Evolutionary conservation across 2,797 vertebrate genomes (phyloP).

Genomic region (Tokudaia tokunoshimensis): DNA sequence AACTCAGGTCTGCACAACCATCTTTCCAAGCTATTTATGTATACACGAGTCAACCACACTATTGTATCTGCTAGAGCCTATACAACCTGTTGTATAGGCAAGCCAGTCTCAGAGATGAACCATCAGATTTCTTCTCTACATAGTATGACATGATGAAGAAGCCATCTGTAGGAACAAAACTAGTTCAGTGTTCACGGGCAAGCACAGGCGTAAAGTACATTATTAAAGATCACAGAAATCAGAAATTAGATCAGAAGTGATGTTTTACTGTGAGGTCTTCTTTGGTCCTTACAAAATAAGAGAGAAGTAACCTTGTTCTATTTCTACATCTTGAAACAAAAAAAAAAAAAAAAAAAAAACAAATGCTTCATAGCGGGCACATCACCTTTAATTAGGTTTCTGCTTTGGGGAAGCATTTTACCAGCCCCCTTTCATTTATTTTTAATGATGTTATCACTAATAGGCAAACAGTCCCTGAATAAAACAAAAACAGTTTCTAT

Average conservation of each 20-base stretch:
- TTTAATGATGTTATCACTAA: conserved; percentile 84
- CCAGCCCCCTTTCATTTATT: conserved; percentile 84
- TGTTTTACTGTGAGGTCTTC: conserved; percentile 87
- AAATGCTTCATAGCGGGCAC: conserved; percentile 82
- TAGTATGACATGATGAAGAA: conserved; percentile 73
- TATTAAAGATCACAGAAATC: conserved; percentile 88
- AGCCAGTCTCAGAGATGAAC: conserved; percentile 73
- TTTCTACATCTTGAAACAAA: conserved; percentile 84
- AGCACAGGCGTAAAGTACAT: conserved; percentile 84
- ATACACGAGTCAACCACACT: conserved; percentile 21
- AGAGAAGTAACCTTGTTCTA: conserved; percentile 87
- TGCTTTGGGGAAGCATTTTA: conserved; percentile 84
- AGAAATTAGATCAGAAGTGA: conserved; percentile 88
- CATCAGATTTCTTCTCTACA: conserved; percentile 74
- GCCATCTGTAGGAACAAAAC: conserved; percentile 68
- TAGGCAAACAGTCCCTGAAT: conserved; percentile 83
- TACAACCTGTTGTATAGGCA: conserved; percentile 65
- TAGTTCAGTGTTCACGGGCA: conserved; percentile 79
- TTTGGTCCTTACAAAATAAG: conserved; percentile 85
- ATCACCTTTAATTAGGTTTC: conserved; percentile 88
- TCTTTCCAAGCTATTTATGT: conserved; percentile 35
- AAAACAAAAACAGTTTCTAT: conserved; percentile 84
- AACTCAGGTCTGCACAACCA: conserved; percentile 32
- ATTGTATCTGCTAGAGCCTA: conserved; percentile 10
- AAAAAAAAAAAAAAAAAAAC: conserved; percentile 60